Base-by-base conservation (phyloP, 2,888 invertebrate species). In the Ferrisia virgata region DNA sequence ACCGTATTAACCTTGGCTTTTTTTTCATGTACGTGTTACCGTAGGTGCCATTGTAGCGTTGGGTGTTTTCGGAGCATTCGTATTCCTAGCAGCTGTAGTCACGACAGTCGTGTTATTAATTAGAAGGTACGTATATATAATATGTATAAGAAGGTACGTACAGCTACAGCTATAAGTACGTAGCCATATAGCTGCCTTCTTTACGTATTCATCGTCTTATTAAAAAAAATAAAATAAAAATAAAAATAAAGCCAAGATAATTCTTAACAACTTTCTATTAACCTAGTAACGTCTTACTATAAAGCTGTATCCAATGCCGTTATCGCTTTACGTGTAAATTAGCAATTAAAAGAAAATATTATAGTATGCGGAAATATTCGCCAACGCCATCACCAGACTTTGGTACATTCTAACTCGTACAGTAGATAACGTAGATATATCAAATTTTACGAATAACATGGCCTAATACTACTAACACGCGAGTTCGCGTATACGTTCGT, bases 31-130 rank as follows among this genome's bases (percentile, higher is more conserved):
- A n/a, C n/a, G n/a, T 80, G n/a, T 39, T 84, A 53, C 85, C 86
- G 11, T 87, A 90, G 90, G 95, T 83, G 95, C 96, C 6, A 94
- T 96, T 86, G 95, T 96, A 85, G 96, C 96, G 0, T 90, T 97
- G 18, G 96, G 95, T 1, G 95, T 95, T 9, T 96, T 96, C 88
- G 96, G 96, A n/a, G 95, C 94, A 9, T 94, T 97, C 87, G 95
- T 96, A 8, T 95, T 97, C 88, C 90, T 97, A 79, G 94, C 96
- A 11, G 96, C 96, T 33, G 93, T 96, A 86, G 93, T 96, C 86
- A 96, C 96, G 1, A 95, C 96, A 5, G 93, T 96, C 86, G 94
- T 97, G 85, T 94, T 96, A 85, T 91, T 97, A 86, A 93, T 96
- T 82, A 91, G 94, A 90, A 96, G 96, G 97, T 97, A 90, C 90